Base-by-base conservation (phyloP, 2,797 vertebrate species). In the Pterois miles region DNA sequence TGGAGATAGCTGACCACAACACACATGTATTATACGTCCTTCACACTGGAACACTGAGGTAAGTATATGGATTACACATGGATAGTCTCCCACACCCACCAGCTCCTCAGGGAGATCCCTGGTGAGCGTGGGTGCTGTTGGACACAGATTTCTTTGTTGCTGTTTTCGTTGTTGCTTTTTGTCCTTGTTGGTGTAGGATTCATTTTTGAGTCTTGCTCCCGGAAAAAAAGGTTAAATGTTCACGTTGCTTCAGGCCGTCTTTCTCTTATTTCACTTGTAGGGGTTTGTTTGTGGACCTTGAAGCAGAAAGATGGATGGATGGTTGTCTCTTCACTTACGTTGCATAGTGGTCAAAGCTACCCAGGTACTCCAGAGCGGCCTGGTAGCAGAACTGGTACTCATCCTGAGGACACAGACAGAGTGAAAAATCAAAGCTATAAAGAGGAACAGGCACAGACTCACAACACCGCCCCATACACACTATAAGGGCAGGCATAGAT, bases 321-420 rank as follows among this genome's bases (percentile, higher is more conserved):
- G 64, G 75, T 79, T 64, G 80, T 95, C 94, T 95, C 95, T 92
- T 89, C 74, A 76, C 76, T 97, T 99, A 99, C 94, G 98, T 99
- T 98, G 98, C 98, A 98, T 99, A 99, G 97, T 99, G 98, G 95
- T 99, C 98, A 87, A 99, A 99, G 94, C 98, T 99, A 83, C 98
- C 98, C 89, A 99, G 95, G 91, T 99, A 99, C 83, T 99, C 98
- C 60, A 99, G 95, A 48, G 96, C 98, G 0, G 98, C 98, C 95
- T 99, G 98, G 92, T 99, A 99, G 84, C 98, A 98, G 95, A 99
- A 99, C 96, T 98, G 98, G 93, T 99, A 99, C 85, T 99, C 97
- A 5, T 99, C 98, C 98, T 99, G 93, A 52, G 70, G 74, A 76
- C 20, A 81, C 9, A 65, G 14, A 76, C 14, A 48, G 4, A 65